phyloP scores from a whole-genome alignment of 2,797 vertebrate species.

The Helicolenus hilgendorfi region DNA sequence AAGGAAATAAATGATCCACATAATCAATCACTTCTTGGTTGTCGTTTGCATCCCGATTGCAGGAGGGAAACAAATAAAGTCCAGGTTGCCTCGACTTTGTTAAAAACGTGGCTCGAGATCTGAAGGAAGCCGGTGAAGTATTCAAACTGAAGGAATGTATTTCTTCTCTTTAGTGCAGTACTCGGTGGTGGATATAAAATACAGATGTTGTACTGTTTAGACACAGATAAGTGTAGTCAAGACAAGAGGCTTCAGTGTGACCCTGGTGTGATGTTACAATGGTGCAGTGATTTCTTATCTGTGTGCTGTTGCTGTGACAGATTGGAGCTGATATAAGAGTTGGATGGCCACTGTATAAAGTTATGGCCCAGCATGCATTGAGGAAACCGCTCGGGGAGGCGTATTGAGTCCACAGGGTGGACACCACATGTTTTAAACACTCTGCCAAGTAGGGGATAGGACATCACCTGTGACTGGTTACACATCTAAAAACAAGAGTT shows the following conservation, averaged over 20 bases:
- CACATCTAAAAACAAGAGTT: conserved; percentile 72
- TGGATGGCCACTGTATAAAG: conserved; percentile 39
- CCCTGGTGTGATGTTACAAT: conserved; percentile 41
- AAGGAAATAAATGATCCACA: neutral
- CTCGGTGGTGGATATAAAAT: conserved; percentile 51
- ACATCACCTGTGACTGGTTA: conserved; percentile 83
- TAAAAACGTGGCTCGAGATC: conserved; percentile 44
- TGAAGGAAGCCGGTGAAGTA: conserved; percentile 9
- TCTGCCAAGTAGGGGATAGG: conserved; percentile 53
- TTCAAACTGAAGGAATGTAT: conserved; percentile 5
- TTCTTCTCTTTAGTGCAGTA: conserved; percentile 11
- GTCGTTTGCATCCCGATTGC: neutral
- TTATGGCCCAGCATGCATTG: conserved; percentile 56
- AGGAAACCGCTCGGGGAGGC: neutral
- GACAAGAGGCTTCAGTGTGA: conserved; percentile 36
- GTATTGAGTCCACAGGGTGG: conserved; percentile 29
- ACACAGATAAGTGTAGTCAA: conserved; percentile 12
- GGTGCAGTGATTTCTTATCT: conserved; percentile 56
- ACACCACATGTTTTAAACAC: conserved; percentile 64
- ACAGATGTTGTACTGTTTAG: conserved; percentile 73
- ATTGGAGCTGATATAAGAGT: conserved; percentile 30
- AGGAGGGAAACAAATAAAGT: neutral
- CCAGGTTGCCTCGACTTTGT: conserved; percentile 18
- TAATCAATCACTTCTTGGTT: conserved; percentile 29
- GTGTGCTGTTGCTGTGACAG: conserved; percentile 34